A percentile compares a stretch with the other conserved stretches of the same genome.
phyloP scores from a whole-genome alignment of 2,888 invertebrate species.

The Diploptera punctata region DNA sequence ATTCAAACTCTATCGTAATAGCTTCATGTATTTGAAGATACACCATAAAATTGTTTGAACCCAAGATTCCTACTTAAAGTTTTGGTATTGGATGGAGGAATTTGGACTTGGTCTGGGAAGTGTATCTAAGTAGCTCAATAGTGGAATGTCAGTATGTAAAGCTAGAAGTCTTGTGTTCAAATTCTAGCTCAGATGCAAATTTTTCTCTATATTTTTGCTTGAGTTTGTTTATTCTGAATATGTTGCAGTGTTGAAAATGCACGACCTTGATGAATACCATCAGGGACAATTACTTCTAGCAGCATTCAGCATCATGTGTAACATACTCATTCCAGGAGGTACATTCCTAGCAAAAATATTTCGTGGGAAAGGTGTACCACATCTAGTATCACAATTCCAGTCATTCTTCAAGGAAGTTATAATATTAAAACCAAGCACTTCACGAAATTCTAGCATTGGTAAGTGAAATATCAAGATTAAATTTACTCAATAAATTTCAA shows the following conservation, averaged over 20 bases:
- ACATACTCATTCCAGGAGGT: constrained; percentile 85
- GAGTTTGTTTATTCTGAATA: not conserved
- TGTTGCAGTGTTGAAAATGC: constrained; percentile 84
- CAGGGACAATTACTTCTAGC: constrained; percentile 95
- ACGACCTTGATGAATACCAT: constrained; percentile 97
- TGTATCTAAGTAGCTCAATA: no score
- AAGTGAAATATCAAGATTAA: no score
- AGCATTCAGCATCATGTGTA: constrained; percentile 95
- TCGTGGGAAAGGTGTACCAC: constrained; percentile 88
- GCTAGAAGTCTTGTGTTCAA: no score
- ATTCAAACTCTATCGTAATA: no score
- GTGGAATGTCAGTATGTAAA: no score
- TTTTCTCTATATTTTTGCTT: not conserved
- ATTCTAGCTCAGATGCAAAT: no score
- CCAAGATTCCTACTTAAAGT: no score
- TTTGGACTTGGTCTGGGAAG: no score
- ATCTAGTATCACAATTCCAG: constrained; percentile 87
- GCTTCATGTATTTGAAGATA: no score
- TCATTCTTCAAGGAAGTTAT: constrained; percentile 90
- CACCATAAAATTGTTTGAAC: no score
- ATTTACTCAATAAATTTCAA: no score
- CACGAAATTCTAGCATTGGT: constrained; percentile 96
- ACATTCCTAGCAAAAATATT: constrained; percentile 99
- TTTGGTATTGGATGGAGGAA: no score
- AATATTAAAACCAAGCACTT: constrained; percentile 95